Percentiles rank a stretch among this genome's conserved stretches.
phyloP scores from a whole-genome alignment of 2,888 invertebrate genomes.

The Ornithoptera alexandrae region DNA sequence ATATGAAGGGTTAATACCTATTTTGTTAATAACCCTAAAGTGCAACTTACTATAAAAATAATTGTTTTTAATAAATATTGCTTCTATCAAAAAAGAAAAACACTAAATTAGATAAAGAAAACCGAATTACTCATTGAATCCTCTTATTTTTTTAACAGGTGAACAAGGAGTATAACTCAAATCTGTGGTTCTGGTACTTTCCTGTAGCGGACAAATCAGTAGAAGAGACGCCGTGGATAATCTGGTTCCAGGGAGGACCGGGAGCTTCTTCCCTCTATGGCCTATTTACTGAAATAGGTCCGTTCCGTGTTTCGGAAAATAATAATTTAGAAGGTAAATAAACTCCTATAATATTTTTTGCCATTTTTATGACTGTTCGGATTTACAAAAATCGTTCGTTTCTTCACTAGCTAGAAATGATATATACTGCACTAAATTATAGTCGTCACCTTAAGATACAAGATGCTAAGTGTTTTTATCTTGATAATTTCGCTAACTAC shows the following conservation, averaged over 20 bases:
- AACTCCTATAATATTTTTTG: not conserved
- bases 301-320: slow-evolving; percentile 73
- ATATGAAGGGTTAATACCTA: no score
- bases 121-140: not conserved
- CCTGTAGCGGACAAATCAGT: slow-evolving; percentile 80
- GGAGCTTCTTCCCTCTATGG: slow-evolving; percentile 80
- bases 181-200: slow-evolving; percentile 93
- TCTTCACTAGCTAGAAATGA: no score
- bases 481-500: no score
- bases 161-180: slow-evolving; percentile 86
- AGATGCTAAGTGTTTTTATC: no score
- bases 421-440: no score
- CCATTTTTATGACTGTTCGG: not conserved
- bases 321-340: slow-evolving; percentile 57
- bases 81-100: not conserved
- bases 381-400: not conserved
- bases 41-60: not conserved
- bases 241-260: slow-evolving; percentile 82
- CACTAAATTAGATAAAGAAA: not conserved
- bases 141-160: slow-evolving; percentile 77
- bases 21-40: not conserved
- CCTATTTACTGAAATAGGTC: slow-evolving; percentile 83
- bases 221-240: slow-evolving; percentile 76
- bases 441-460: no score
- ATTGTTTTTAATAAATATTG: not conserved